Percentiles rank a stretch among this genome's conserved stretches.
Conservation (phyloP, 1,140 invertebrate species). For the Rhysida immarginata region DNA sequence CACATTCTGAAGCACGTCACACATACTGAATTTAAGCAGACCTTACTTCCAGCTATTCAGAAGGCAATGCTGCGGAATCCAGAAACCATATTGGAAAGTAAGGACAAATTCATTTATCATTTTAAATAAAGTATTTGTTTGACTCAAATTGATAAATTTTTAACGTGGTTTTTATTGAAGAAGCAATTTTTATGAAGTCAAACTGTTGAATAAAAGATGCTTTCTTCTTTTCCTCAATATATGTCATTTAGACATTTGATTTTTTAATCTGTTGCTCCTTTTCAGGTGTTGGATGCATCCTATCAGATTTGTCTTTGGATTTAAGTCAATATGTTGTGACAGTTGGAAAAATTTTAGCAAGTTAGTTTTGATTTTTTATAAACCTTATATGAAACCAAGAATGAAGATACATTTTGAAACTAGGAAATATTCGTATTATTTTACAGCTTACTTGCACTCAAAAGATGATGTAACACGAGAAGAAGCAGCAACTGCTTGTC, state of each 20-base stretch:
- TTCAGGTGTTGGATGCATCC: constrained; percentile 50
- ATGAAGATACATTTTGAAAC: no score
- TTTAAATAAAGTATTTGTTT: no score
- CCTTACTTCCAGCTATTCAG: constrained; percentile 65
- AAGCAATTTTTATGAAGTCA: not conserved
- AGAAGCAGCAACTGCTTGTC: constrained; percentile 51
- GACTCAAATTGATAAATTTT: not conserved
- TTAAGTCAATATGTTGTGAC: constrained; percentile 61
- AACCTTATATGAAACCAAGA: no score
- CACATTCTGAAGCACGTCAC: constrained; percentile 46
- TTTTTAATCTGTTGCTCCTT: constrained; percentile 15
- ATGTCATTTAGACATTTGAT: no score
- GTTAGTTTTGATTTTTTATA: constrained; percentile 32
- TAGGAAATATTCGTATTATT: no score
- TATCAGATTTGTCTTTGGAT: constrained; percentile 54
- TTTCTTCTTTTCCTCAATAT: no score
- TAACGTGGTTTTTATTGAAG: no score
- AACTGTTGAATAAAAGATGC: no score
- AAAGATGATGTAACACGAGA: constrained; percentile 60
- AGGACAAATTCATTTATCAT: no score
- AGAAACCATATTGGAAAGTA: constrained; percentile 62
- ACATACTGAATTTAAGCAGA: constrained; percentile 55
- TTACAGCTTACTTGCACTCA: constrained; percentile 32
- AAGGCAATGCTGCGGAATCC: constrained; percentile 87
- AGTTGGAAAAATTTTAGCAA: constrained; percentile 62